Percentiles rank a stretch among this genome's conserved stretches.
Evolutionary conservation across 1,140 invertebrate species (phyloP).

Genomic region (Calycopis cecrops): DNA sequence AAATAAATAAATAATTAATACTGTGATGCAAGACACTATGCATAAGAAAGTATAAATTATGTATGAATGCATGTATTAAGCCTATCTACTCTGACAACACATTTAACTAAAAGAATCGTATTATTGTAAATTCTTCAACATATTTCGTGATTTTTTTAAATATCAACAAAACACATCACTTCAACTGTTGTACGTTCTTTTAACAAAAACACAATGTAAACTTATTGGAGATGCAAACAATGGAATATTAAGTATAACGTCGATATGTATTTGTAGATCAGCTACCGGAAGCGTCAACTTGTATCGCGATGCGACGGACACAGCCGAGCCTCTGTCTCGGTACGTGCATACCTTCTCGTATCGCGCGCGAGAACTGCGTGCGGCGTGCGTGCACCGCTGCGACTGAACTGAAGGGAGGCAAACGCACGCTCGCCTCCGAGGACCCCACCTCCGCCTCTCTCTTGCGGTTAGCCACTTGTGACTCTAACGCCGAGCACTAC

Average conservation of each 20-base stretch:
- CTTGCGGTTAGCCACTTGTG: slow-evolving; percentile 53
- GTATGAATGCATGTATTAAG: slow-evolving; percentile 23
- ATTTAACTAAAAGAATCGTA: slow-evolving; percentile 6
- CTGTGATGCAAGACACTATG: slow-evolving; percentile 19
- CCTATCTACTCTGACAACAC: slow-evolving; percentile 15
- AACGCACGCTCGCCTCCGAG: slow-evolving; percentile 47
- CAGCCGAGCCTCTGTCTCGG: slow-evolving; percentile 26
- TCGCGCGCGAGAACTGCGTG: slow-evolving; percentile 71
- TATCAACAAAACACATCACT: background rate
- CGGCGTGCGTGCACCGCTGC: slow-evolving; percentile 70
- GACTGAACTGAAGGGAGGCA: slow-evolving; percentile 60
- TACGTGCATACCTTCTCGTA: slow-evolving; percentile 65
- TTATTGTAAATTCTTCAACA: slow-evolving; percentile 17
- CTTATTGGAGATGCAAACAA: background rate
- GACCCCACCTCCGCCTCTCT: slow-evolving; percentile 66
- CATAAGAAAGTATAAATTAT: slow-evolving; percentile 23
- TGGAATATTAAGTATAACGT: slow-evolving; percentile 12
- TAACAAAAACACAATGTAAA: background rate
- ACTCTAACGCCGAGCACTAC: slow-evolving; percentile 62
- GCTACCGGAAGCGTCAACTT: slow-evolving; percentile 62
- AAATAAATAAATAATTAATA: slow-evolving; percentile 21
- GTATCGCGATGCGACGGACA: slow-evolving; percentile 24
- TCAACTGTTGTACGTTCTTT: background rate
- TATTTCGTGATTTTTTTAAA: slow-evolving; percentile 9
- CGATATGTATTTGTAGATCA: slow-evolving; percentile 37